These are phyloP conservation scores for Calameuta pallipes DNA, from an alignment of 2,888 invertebrate genomes.

Conservation along the genomic window DNA sequence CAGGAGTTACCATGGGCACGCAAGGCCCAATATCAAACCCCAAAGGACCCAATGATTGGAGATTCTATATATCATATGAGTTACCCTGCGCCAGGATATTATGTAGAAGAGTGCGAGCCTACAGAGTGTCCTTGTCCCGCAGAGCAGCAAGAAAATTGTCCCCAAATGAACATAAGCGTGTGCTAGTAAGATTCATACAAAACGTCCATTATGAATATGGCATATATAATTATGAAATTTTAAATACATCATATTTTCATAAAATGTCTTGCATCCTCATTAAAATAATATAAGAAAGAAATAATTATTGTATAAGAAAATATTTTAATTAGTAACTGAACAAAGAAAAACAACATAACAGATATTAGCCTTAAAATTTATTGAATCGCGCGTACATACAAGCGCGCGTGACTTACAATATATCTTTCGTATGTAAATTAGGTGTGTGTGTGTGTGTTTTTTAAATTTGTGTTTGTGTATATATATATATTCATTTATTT, in stretches of 20 bases:
- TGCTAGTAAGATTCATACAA: neutral
- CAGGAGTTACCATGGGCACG: conserved; percentile 54
- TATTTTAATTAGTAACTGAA: neutral
- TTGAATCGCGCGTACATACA: conserved; percentile 44
- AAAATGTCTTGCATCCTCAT: neutral
- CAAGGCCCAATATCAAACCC: conserved; percentile 46
- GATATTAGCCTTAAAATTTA: conserved; percentile 37
- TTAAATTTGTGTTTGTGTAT: conserved; percentile 13
- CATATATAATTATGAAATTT: neutral
- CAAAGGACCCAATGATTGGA: conserved; percentile 48
- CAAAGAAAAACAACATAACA: neutral
- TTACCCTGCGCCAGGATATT: conserved; percentile 59
- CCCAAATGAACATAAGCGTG: neutral
- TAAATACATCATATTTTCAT: neutral
- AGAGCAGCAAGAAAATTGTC: conserved; percentile 4
- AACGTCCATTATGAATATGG: neutral
- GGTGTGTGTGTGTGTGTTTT: conserved; percentile 19
- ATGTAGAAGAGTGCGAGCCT: conserved; percentile 43
- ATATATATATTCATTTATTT: conserved; percentile 24
- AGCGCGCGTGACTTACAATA: conserved; percentile 21
- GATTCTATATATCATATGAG: conserved; percentile 59
- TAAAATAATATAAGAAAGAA: neutral
- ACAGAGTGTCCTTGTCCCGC: conserved; percentile 13
- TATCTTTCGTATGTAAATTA: neutral
- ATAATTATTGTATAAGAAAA: neutral